These are phyloP conservation scores for Epistrophe eligans DNA, from an alignment of 2,888 invertebrate genomes.

Conservation along the genomic window DNA sequence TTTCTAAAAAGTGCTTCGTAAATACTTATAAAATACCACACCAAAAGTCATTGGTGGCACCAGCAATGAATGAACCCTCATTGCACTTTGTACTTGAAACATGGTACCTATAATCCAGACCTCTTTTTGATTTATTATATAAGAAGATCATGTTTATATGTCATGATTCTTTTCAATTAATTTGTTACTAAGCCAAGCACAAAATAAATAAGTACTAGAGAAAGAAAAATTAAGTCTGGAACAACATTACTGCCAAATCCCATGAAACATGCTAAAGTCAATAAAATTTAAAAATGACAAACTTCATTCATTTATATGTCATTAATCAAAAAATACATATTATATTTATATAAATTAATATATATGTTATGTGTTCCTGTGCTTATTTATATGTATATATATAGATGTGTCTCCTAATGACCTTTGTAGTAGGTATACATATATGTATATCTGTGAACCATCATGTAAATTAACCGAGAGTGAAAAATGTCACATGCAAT, in stretches of 20 bases:
- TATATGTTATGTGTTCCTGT: not conserved
- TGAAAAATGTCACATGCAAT: conserved; percentile 71
- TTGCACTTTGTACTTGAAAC: too few species aligned
- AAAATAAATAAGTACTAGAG: not conserved
- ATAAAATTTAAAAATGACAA: conserved; percentile 41
- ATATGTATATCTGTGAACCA: conserved; percentile 13
- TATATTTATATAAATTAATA: not conserved
- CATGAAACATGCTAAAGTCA: conserved; percentile 11
- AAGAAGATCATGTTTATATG: not conserved
- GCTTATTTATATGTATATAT: not conserved
- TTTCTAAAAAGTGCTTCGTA: too few species aligned
- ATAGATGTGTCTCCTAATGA: conserved; percentile 39
- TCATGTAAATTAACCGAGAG: conserved; percentile 63
- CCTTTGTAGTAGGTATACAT: not conserved
- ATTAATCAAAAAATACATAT: conserved; percentile 40
- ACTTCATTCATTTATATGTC: conserved; percentile 42
- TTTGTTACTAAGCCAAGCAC: not conserved
- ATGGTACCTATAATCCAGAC: too few species aligned
- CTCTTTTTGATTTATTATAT: too few species aligned
- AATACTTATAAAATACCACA: too few species aligned
- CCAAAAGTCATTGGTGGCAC: too few species aligned
- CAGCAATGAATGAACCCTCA: too few species aligned
- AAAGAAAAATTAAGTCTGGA: not conserved
- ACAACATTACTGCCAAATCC: not conserved
- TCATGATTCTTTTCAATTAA: not conserved